A percentile compares a stretch with the other conserved stretches of the same genome.
Evolutionary conservation across 2,113 vertebrate species (phyloP).

Genomic region (Tachycineta bicolor): DNA sequence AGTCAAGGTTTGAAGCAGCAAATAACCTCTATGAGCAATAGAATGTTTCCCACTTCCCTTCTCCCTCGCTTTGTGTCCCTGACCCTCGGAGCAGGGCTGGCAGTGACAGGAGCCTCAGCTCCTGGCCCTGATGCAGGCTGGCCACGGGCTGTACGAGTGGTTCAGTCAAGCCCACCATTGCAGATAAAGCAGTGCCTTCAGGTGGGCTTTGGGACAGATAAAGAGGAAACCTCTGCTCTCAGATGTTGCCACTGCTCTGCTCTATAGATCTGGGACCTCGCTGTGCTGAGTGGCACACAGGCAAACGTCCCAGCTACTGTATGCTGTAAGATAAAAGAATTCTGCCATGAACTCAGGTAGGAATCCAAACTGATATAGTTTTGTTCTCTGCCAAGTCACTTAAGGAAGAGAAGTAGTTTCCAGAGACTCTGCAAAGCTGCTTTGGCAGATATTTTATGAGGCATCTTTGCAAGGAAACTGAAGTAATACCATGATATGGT

Average conservation of each 20-base stretch:
- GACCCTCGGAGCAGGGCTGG: neutral
- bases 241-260: neutral
- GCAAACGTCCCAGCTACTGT: neutral
- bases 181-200: neutral
- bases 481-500: neutral
- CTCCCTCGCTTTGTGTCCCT: neutral
- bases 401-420: neutral
- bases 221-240: neutral
- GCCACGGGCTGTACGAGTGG: fast-evolving
- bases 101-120: neutral
- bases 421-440: neutral
- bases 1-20: neutral
- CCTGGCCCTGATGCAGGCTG: neutral
- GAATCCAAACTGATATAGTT: neutral
- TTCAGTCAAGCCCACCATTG: neutral
- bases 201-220: neutral
- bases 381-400: neutral
- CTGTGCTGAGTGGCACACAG: neutral
- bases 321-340: neutral
- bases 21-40: neutral
- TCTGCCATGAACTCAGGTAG: neutral
- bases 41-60: neutral
- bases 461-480: neutral
- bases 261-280: fast-evolving
- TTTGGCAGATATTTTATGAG: neutral